Base-by-base conservation (phyloP, 92 coral and sea anemone genomes). In the Epizoanthus ramosus region DNA sequence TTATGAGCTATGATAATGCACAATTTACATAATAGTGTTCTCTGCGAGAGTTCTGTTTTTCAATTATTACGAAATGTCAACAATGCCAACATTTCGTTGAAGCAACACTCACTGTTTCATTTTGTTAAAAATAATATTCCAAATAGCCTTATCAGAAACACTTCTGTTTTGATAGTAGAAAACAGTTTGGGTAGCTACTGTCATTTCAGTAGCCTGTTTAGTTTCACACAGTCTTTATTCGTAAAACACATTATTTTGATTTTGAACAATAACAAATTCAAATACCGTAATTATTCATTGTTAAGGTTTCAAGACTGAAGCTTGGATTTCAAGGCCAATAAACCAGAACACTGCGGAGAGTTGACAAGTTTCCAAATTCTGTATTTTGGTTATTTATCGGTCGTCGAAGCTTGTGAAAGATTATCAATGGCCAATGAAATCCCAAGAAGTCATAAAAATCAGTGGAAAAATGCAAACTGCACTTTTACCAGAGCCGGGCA, bases 211-310 rank as follows among this genome's bases (percentile, higher is more conserved):
- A 28, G 57, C 33, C 41, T 77, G 33, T 57, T 39, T 33, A 10
- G 24, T 13, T 76, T 21, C 9, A 33, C 18, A 41, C 15, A 21
- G n/a, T 60, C 71, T 9, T 61, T 61, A 35, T 19, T 41, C 59
- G 25, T 39, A 85, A 83, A 59, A 75, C 69, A 76, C 58, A 83
- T 83, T 76, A 73, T 89, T 89, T 86, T 22, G 53, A 77, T 87
- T 72, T 68, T 71, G 24, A 90, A 90, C 94, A 90, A 90, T 88
- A 88, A 81, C 79, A 84, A 84, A 90, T 90, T 90, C 87, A 88
- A 80, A 84, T 68, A 84, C 74, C 75, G 85, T 69, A 86, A 89
- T 81, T 85, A 89, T 64, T 80, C 89, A 91, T 91, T 88, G 92
- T 86, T 69, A 86, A 89, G 92, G 89, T 88, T 90, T 93, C 84